Evolutionary conservation across 2,797 vertebrate genomes (phyloP).

Genomic region (Hylomyscus alleni): DNA sequence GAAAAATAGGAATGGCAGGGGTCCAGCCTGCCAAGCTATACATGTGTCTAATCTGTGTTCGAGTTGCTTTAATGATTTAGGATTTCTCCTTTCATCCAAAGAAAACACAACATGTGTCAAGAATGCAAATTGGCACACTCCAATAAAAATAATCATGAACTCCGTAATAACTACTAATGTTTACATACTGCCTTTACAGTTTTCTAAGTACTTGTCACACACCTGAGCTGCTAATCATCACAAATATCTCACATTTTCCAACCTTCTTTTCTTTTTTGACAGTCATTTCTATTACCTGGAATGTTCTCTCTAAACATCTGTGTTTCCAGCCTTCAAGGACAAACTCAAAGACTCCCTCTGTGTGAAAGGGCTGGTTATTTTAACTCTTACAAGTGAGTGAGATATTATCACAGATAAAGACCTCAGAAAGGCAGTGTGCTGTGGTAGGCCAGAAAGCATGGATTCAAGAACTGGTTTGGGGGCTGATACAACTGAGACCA

Average conservation of each 20-base stretch:
- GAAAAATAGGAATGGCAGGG: constrained; percentile 80
- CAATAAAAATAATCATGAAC: constrained; percentile 69
- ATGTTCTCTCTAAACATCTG: constrained; percentile 60
- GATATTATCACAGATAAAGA: neutral
- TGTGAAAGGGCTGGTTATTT: constrained; percentile 47
- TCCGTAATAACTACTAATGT: constrained; percentile 71
- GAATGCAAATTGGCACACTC: constrained; percentile 74
- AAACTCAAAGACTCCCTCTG: constrained; percentile 36
- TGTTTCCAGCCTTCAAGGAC: constrained; percentile 49
- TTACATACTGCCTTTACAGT: constrained; percentile 75
- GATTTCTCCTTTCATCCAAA: constrained; percentile 74
- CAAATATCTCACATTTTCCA: constrained; percentile 59
- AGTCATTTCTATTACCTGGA: constrained; percentile 54
- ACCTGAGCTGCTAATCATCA: constrained; percentile 77
- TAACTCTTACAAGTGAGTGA: constrained; percentile 59
- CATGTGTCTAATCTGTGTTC: constrained; percentile 55
- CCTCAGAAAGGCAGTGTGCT: neutral
- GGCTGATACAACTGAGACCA: neutral
- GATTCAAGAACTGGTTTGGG: neutral
- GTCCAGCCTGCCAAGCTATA: constrained; percentile 63
- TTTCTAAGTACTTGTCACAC: constrained; percentile 73
- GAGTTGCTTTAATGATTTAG: constrained; percentile 72
- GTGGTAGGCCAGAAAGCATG: neutral
- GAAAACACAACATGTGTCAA: constrained; percentile 69
- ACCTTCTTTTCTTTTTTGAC: constrained; percentile 74